A percentile compares a stretch with the other conserved stretches of the same genome.
phyloP scores from a whole-genome alignment of 2,888 invertebrate species.

The Cryptophagus acutangulus region DNA sequence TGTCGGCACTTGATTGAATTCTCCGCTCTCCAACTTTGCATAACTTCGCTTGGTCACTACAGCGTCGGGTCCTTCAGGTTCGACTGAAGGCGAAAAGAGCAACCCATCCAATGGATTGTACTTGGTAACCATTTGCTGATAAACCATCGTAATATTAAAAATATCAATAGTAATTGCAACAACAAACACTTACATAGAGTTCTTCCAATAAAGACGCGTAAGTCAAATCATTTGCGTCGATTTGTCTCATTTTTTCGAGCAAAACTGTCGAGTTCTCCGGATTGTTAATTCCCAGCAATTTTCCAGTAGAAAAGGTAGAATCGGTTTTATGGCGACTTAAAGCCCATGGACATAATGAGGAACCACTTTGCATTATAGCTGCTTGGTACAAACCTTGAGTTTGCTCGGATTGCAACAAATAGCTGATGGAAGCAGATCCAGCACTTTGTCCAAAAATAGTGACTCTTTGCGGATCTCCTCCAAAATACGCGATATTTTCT shows the following conservation, averaged over 20 bases:
- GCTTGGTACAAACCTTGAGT: background rate
- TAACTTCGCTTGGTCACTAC: slow-evolving; percentile 4
- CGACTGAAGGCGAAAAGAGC: slow-evolving; percentile 6
- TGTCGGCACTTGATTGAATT: background rate
- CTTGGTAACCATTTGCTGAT: too few species aligned
- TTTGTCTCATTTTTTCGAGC: too few species aligned
- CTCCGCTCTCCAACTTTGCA: slow-evolving; percentile 4
- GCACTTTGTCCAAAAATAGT: slow-evolving; percentile 1
- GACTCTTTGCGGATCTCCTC: slow-evolving; percentile 5
- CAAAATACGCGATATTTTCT: background rate
- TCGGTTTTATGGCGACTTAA: slow-evolving; percentile 14
- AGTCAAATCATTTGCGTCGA: too few species aligned
- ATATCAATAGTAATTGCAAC: too few species aligned
- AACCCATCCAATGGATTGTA: background rate
- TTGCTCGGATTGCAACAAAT: background rate
- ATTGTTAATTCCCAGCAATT: too few species aligned
- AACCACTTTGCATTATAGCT: slow-evolving; percentile 19
- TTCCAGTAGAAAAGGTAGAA: background rate
- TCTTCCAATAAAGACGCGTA: background rate
- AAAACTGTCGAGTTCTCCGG: too few species aligned
- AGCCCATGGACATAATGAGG: slow-evolving; percentile 14
- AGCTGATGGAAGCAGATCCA: background rate
- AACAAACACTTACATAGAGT: too few species aligned
- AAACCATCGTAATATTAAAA: too few species aligned
- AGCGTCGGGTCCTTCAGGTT: slow-evolving; percentile 9